Conservation (phyloP, 2,888 invertebrate species). For the Schrankia costaestrigalis region DNA sequence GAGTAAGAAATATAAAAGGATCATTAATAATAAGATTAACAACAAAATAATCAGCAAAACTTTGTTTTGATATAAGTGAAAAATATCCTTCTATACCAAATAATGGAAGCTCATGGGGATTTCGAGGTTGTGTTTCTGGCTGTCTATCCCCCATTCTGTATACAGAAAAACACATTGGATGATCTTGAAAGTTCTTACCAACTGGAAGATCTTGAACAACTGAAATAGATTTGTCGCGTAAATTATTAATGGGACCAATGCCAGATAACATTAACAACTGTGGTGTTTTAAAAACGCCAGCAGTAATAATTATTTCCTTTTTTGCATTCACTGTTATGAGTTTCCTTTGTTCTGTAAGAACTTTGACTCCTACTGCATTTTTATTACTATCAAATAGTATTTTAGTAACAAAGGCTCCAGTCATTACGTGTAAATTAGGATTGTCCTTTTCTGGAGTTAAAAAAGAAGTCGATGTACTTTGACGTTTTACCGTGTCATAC, state of each 20-base stretch:
- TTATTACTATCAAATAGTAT: conserved; percentile 70
- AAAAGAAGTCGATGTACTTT: conserved; percentile 73
- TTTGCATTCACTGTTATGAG: conserved; percentile 39
- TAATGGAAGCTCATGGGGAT: conserved; percentile 8
- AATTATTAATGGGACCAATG: conserved; percentile 59
- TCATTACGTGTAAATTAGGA: conserved; percentile 50
- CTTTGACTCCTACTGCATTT: conserved; percentile 59
- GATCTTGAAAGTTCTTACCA: conserved; percentile 69
- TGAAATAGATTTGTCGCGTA: conserved; percentile 46
- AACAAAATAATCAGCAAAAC: conserved; percentile 13
- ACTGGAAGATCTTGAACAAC: conserved; percentile 61
- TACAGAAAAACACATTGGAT: conserved; percentile 42
- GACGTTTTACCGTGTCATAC: conserved; percentile 60
- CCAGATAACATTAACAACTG: conserved; percentile 73
- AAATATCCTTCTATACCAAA: conserved; percentile 11
- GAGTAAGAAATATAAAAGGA: conserved; percentile 5
- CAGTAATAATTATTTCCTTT: conserved; percentile 70
- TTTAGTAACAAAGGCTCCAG: conserved; percentile 66
- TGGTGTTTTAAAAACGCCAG: conserved; percentile 66
- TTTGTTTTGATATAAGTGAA: conserved; percentile 9
- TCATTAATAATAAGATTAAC: conserved; percentile 8
- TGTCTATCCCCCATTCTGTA: conserved; percentile 22
- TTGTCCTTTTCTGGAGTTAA: conserved; percentile 42
- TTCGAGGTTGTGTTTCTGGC: not conserved
- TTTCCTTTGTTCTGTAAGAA: conserved; percentile 37